A percentile compares a stretch with the other conserved stretches of the same genome.
Evolutionary conservation across 2,113 vertebrate species (phyloP).

Genomic region (Poecile atricapillus): DNA sequence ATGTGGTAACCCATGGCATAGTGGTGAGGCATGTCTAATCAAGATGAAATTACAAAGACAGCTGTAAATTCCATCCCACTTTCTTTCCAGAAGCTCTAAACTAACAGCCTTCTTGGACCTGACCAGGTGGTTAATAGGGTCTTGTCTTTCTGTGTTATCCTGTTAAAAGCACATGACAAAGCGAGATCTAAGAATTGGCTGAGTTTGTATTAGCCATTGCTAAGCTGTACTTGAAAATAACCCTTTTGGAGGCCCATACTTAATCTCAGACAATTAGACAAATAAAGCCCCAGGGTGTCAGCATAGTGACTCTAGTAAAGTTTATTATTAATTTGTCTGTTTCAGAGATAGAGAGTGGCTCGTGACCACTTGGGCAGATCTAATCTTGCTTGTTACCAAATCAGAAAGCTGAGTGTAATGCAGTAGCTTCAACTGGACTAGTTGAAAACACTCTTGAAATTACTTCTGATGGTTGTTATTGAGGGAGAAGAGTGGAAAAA

Average conservation of each 20-base stretch:
- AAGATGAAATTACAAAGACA: not conserved
- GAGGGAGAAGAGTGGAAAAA: not conserved
- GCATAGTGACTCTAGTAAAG: not conserved
- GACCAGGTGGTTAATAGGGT: not conserved
- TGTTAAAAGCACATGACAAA: not conserved
- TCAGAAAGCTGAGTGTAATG: not conserved
- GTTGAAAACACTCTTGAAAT: not conserved
- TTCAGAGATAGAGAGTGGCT: not conserved
- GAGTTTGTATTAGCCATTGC: not conserved
- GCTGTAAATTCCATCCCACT: not conserved
- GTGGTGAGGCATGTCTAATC: not conserved
- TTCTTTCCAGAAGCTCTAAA: not conserved
- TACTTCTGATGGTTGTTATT: not conserved
- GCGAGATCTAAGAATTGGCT: not conserved
- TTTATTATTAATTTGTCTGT: not conserved
- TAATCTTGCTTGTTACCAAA: not conserved
- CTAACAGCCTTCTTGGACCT: not conserved
- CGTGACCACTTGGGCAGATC: not conserved
- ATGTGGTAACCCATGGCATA: rapidly evolving
- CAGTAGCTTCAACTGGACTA: not conserved
- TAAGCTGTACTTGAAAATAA: not conserved
- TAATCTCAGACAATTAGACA: no score
- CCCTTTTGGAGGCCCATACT: not conserved
- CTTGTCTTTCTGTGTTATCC: not conserved
- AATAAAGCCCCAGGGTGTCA: not conserved